A percentile compares a stretch with the other conserved stretches of the same genome.
Evolutionary conservation across 2,113 vertebrate genomes (phyloP).

Genomic region (Elachura formosa): DNA sequence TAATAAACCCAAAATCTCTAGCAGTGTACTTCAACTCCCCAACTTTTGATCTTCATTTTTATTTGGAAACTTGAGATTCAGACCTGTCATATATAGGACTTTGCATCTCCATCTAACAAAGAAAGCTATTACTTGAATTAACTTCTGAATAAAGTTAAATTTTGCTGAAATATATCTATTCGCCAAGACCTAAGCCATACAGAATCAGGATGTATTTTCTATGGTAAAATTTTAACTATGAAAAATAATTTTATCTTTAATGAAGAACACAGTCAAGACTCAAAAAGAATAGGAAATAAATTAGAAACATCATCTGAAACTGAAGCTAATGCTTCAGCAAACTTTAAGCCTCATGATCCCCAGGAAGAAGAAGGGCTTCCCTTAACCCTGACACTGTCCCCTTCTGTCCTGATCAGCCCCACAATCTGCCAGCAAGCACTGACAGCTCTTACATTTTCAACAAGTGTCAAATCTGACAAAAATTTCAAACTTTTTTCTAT

Average conservation of each 20-base stretch:
- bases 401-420: neutral
- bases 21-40: neutral
- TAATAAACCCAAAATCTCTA: neutral
- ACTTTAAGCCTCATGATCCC: neutral
- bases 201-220: neutral
- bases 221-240: neutral
- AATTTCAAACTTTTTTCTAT: neutral
- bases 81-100: neutral
- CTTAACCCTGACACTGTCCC: too few relatives aligned
- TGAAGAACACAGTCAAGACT: neutral
- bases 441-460: neutral
- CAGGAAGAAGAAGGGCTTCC: neutral
- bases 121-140: neutral
- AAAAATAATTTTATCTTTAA: neutral
- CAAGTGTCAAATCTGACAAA: neutral
- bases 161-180: neutral
- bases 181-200: neutral
- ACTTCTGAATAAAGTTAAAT: neutral
- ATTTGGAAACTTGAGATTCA: neutral
- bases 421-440: accelerated
- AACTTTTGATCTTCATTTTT: neutral
- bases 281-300: neutral
- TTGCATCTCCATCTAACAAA: neutral
- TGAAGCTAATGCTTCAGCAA: neutral
- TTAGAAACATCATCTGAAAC: neutral